These are phyloP conservation scores for Choloepus hoffmanni DNA, from an alignment of 2,113 vertebrate species.

Conservation along the genomic window DNA sequence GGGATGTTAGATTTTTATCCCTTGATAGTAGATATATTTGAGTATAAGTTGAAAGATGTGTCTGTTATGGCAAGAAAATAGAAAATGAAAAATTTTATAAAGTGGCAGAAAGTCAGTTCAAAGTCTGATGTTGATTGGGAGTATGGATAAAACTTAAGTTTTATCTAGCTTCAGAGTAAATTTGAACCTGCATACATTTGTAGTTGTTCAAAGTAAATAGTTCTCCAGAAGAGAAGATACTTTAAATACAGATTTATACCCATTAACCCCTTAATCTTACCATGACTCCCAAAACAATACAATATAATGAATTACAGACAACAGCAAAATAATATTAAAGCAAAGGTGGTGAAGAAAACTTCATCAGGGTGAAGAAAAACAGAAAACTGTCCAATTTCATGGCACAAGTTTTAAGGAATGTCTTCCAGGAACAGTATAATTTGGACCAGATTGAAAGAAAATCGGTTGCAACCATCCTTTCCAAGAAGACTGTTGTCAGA, in stretches of 20 bases:
- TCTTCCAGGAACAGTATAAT: conserved; percentile 22
- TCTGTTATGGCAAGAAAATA: conserved; percentile 37
- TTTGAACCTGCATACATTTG: background rate
- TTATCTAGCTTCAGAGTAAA: conserved; percentile 10
- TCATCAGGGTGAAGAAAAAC: background rate
- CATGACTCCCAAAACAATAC: background rate
- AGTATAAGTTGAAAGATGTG: background rate
- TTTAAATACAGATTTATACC: background rate
- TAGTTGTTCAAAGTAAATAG: conserved; percentile 27
- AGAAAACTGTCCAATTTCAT: background rate
- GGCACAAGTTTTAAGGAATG: background rate
- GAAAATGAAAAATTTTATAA: conserved; percentile 13
- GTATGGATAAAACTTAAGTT: background rate
- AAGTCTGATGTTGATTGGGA: background rate
- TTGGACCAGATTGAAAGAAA: conserved; percentile 24
- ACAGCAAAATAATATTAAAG: background rate
- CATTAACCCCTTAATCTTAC: background rate
- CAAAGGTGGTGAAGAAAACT: conserved; percentile 22
- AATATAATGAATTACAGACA: background rate
- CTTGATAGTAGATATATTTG: background rate
- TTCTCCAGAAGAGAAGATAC: background rate
- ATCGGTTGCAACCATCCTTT: background rate
- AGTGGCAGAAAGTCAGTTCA: background rate
- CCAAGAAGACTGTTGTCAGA: background rate
- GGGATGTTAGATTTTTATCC: background rate